phyloP scores from a whole-genome alignment of 2,113 vertebrate genomes.

The Strigops habroptila region DNA sequence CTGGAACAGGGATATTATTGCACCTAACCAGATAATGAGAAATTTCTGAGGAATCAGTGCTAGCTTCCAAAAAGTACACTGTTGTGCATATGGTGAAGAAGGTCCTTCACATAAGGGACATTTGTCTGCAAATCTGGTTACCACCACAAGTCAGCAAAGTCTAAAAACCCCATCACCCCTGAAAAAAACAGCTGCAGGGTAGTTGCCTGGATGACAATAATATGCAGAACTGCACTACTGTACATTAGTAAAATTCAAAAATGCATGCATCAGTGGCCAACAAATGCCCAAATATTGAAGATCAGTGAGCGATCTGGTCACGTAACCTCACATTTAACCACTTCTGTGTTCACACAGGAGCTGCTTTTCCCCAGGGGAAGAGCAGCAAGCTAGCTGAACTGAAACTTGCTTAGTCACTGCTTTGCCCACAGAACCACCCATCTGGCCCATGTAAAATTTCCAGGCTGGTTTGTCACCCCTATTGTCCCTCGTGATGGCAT shows the following conservation, averaged over 20 bases:
- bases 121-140: not conserved
- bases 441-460: not conserved
- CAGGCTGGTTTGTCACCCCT: not conserved
- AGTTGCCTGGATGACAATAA: not conserved
- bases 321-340: not conserved
- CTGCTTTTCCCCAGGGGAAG: not conserved
- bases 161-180: rapidly evolving
- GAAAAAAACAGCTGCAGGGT: not conserved
- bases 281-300: not conserved
- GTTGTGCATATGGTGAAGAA: not conserved
- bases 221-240: not conserved
- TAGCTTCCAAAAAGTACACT: not conserved
- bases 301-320: not conserved
- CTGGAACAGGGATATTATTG: not conserved
- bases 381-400: not conserved
- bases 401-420: not conserved
- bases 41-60: not conserved
- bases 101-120: not conserved
- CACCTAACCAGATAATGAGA: not conserved
- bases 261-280: not conserved
- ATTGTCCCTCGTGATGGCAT: rapidly evolving
- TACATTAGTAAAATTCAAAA: not conserved
- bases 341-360: not conserved
- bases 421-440: not conserved
- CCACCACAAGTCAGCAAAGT: not conserved